Evolutionary conservation across 2,888 invertebrate genomes (phyloP), one percentile per base, ranked within the genome.

Genomic region (Dasypogon diadema): DNA sequence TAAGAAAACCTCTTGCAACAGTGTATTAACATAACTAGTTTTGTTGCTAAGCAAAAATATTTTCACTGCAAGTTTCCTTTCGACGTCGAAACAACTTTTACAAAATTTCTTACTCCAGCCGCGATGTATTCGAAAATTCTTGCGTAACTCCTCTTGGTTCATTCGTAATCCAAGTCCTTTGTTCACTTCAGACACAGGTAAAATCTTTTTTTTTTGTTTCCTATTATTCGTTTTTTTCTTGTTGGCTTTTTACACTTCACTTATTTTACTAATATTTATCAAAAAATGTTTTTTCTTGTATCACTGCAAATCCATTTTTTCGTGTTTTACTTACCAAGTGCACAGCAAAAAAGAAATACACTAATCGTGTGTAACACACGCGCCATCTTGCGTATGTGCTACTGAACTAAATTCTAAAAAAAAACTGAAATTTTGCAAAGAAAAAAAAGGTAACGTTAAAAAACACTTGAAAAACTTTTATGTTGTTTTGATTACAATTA

Each of bases 311-410:
- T 8, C 48, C 48, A 3, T 21, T 55, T 55, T 26, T 26, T 58
- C 30, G 12, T 56, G 18, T 18, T 76, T 63, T 81, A 85, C 85
- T 85, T 81, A 85, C 85, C 85, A 76, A 82, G 79, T 79, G 81
- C 83, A 79, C 80, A 80, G 81, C 82, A 85, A 79, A 86, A 79
- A 80, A 84, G 79, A 79, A 86, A 80, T 79, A 84, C 79, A 82
- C 83, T 82, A 80, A 85, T 81, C 78, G 83, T 80, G 79, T 83
- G 81, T 81, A 84, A 83, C 83, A 83, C 83, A 82, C 83, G 83
- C 84, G 85, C 83, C 86, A 86, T 86, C 79, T 81, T 84, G 83
- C 81, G 81, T 74, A 74, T 77, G 81, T 81, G 81, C 80, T 80
- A 83, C 79, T 81, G 80, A 75, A 68, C 68, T 55, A 54, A 51